These are phyloP conservation scores for Grammatotria lemairii DNA, from an alignment of 2,113 vertebrate species.

Conservation along the genomic window DNA sequence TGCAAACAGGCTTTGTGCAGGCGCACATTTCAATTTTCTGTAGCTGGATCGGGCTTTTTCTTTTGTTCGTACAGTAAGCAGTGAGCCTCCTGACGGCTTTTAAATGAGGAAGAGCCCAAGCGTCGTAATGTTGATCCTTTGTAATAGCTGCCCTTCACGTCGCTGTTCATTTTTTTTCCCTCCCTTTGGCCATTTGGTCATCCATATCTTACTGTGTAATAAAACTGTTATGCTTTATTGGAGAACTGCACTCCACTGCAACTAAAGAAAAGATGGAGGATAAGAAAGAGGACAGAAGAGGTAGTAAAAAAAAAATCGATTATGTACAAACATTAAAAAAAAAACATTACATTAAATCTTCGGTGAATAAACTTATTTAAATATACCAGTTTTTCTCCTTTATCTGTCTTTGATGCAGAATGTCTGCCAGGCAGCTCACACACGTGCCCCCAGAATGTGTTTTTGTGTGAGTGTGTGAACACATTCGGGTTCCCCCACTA, in stretches of 20 bases:
- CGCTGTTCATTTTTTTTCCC: neutral
- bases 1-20: neutral
- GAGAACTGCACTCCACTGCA: neutral
- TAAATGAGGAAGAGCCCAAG: neutral
- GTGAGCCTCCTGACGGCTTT: neutral
- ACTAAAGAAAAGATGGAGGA: conserved; percentile 22
- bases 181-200: neutral
- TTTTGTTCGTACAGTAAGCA: conserved; percentile 2
- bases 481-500: neutral
- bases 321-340: conserved; percentile 9
- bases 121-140: neutral
- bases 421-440: neutral
- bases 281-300: neutral
- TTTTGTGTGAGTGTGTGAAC: neutral
- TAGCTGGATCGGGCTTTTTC: neutral
- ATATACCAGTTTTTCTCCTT: neutral
- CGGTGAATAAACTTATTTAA: conserved; percentile 14
- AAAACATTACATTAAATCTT: neutral
- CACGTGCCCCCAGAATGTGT: neutral
- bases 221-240: conserved; percentile 16
- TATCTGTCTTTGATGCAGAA: neutral
- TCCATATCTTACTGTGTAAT: conserved; percentile 1
- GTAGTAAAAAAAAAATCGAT: conserved; percentile 4
- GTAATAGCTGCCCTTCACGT: neutral
- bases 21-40: neutral